A percentile compares a stretch with the other conserved stretches of the same genome.
phyloP scores from a whole-genome alignment of 2,113 vertebrate species.

The Chionomys nivalis region DNA sequence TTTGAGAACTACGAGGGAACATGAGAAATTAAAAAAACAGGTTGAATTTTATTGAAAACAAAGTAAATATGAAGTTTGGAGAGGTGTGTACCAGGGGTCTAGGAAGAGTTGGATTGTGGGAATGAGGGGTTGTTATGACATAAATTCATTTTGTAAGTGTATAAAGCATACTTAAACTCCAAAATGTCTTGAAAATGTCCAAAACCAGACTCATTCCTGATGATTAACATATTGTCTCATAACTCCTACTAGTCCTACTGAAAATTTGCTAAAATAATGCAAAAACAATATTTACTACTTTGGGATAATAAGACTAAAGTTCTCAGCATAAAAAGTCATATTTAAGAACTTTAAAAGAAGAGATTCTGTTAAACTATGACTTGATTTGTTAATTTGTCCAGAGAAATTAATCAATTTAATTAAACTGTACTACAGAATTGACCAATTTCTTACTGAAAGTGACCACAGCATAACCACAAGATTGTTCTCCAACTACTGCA shows the following conservation, averaged over 20 bases:
- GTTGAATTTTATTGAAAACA: neutral
- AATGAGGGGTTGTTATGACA: neutral
- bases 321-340: neutral
- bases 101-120: neutral
- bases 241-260: conserved; percentile 21
- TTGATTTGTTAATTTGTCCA: conserved; percentile 51
- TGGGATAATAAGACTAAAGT: neutral
- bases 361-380: neutral
- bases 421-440: neutral
- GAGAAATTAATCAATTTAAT: neutral
- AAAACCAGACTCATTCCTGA: neutral
- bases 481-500: conserved; percentile 45
- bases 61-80: neutral
- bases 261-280: conserved; percentile 40
- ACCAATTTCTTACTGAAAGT: conserved; percentile 7
- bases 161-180: neutral
- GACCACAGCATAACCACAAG: neutral
- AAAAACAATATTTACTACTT: conserved; percentile 29
- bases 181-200: conserved; percentile 18
- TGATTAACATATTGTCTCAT: conserved; percentile 48
- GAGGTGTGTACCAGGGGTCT: neutral
- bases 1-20: neutral
- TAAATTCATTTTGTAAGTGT: neutral
- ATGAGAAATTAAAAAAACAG: neutral
- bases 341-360: neutral